Conservation (phyloP, 1,140 invertebrate species). For the Xylocopa sonorina region DNA sequence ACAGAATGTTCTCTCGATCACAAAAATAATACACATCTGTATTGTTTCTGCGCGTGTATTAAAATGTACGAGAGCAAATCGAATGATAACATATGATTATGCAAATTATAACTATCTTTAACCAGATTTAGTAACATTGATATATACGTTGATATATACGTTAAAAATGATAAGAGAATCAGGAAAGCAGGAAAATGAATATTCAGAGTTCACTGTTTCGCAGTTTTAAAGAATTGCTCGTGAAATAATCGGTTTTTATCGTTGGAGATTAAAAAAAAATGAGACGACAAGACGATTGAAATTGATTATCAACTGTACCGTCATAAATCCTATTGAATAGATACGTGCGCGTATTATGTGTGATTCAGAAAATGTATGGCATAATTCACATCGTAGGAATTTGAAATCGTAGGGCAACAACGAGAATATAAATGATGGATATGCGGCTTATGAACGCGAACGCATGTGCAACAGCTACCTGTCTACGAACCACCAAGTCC, state of each 20-base stretch:
- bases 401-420: not conserved
- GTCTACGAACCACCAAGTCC: constrained; percentile 48
- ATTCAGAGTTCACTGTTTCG: not conserved
- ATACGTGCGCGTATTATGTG: too few species aligned
- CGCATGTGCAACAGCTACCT: constrained; percentile 58
- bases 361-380: not conserved
- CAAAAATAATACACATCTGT: too few species aligned
- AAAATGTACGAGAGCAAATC: too few species aligned
- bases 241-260: not conserved
- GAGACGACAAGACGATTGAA: not conserved
- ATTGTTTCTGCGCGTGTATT: too few species aligned
- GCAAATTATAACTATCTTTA: too few species aligned
- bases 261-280: not conserved
- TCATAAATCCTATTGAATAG: not conserved
- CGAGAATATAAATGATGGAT: constrained; percentile 9
- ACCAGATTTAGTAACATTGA: too few species aligned
- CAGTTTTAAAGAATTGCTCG: too few species aligned
- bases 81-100: too few species aligned
- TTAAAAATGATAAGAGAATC: too few species aligned
- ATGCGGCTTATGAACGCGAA: constrained; percentile 41
- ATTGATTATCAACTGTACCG: not conserved
- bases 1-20: not conserved
- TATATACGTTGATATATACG: too few species aligned
- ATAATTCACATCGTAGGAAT: not conserved
- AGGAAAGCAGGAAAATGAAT: too few species aligned